Evolutionary conservation across 2,888 invertebrate species (phyloP).

Genomic region (Platypus cylindrus): DNA sequence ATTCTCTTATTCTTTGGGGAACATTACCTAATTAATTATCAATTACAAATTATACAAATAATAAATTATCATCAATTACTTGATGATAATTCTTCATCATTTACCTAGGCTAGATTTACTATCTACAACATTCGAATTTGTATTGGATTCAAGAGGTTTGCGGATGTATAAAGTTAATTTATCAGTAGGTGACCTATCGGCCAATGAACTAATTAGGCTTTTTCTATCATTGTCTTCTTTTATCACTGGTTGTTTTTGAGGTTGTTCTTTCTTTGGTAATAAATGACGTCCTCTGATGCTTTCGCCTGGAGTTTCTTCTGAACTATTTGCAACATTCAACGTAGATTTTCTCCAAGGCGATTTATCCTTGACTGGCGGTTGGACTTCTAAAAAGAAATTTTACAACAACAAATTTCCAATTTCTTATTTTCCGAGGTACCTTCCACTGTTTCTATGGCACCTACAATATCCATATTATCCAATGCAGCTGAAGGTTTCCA

Average conservation of each 20-base stretch:
- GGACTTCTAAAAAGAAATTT: constrained; percentile 42
- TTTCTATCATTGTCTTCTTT: constrained; percentile 38
- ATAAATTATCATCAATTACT: background rate
- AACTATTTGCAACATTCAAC: constrained; percentile 46
- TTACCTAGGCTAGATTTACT: background rate
- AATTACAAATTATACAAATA: constrained; percentile 7
- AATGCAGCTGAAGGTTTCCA: constrained; percentile 70
- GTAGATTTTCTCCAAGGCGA: constrained; percentile 65
- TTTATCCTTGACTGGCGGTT: constrained; percentile 65
- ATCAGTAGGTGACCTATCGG: constrained; percentile 39
- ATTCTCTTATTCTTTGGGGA: constrained; percentile 17
- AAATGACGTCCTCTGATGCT: constrained; percentile 45
- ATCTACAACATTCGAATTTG: background rate
- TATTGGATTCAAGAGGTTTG: constrained; percentile 33
- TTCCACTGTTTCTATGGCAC: constrained; percentile 77
- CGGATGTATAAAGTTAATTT: constrained; percentile 47
- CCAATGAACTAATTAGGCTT: constrained; percentile 43
- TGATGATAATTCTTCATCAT: too few species aligned
- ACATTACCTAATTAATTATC: constrained; percentile 9
- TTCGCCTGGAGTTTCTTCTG: constrained; percentile 54
- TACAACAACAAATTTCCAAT: background rate
- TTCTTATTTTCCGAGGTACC: constrained; percentile 37
- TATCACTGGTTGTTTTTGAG: constrained; percentile 38
- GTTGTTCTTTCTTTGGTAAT: constrained; percentile 29
- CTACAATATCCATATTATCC: constrained; percentile 71